Conservation (phyloP, 2,888 invertebrate genomes). For the Scaptomyza parva region DNA sequence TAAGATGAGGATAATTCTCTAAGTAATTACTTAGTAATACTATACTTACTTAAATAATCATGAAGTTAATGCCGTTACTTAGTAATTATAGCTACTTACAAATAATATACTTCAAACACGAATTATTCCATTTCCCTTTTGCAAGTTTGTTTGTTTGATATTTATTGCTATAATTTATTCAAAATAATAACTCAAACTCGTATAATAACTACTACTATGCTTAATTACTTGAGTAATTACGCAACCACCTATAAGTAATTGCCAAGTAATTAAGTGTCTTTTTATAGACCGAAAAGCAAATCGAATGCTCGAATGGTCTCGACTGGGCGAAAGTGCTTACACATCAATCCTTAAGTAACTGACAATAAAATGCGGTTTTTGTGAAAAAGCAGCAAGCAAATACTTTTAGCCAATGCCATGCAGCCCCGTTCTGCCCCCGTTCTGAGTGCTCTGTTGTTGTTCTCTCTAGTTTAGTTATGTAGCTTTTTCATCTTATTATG, state of each 20-base stretch:
- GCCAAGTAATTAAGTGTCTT: background rate
- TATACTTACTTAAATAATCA: no score
- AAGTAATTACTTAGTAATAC: no score
- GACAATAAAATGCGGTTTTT: slow-evolving; percentile 27
- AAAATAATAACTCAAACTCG: background rate
- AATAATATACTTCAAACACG: no score
- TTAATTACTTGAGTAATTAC: background rate
- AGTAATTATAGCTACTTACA: no score
- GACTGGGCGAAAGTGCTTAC: background rate
- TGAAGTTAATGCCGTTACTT: no score
- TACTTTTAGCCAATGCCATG: slow-evolving; percentile 45
- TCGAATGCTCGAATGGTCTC: background rate
- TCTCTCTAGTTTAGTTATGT: slow-evolving; percentile 23
- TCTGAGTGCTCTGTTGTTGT: slow-evolving; percentile 20
- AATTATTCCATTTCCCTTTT: no score
- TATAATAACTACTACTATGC: no score
- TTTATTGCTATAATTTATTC: background rate
- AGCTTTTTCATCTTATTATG: slow-evolving; percentile 4
- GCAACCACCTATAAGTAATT: background rate
- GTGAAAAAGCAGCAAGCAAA: slow-evolving; percentile 17
- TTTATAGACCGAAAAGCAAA: background rate
- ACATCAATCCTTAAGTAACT: slow-evolving; percentile 6
- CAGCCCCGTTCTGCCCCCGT: slow-evolving; percentile 31
- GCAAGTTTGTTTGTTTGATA: background rate
- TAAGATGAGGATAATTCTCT: no score